Conservation (phyloP, 2,797 vertebrate species). For the Gorsachius magnificus region DNA sequence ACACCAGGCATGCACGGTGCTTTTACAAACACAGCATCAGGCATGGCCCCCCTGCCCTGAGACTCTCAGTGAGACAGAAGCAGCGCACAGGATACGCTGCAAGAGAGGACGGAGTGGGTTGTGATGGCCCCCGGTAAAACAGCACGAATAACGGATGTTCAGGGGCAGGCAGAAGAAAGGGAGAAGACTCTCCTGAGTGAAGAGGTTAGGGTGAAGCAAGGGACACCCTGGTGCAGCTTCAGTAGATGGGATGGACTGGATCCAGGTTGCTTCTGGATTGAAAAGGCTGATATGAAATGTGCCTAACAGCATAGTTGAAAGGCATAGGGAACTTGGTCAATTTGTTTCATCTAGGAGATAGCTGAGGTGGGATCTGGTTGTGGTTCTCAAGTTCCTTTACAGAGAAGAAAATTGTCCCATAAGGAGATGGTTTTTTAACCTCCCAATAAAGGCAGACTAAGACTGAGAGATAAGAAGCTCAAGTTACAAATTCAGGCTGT, state of each 20-base stretch:
- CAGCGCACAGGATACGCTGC: rapidly evolving
- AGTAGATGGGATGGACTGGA: not conserved
- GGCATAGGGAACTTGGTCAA: not conserved
- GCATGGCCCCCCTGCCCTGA: not conserved
- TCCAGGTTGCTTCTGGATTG: not conserved
- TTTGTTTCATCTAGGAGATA: not conserved
- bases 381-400: not conserved
- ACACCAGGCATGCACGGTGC: not conserved
- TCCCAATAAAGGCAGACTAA: not conserved
- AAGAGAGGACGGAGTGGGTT: not conserved
- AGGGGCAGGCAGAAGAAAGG: not conserved
- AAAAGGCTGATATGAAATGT: not conserved
- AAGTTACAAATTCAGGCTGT: not conserved
- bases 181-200: not conserved
- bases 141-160: not conserved
- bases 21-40: not conserved
- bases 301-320: not conserved
- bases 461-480: not conserved
- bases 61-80: not conserved
- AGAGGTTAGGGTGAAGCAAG: not conserved
- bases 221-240: not conserved
- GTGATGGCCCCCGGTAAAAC: not conserved
- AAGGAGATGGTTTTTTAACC: not conserved
- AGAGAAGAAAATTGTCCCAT: not conserved
- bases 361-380: rapidly evolving